Conservation (phyloP, 2,888 invertebrate species). For the Tetragonula carbonaria region DNA sequence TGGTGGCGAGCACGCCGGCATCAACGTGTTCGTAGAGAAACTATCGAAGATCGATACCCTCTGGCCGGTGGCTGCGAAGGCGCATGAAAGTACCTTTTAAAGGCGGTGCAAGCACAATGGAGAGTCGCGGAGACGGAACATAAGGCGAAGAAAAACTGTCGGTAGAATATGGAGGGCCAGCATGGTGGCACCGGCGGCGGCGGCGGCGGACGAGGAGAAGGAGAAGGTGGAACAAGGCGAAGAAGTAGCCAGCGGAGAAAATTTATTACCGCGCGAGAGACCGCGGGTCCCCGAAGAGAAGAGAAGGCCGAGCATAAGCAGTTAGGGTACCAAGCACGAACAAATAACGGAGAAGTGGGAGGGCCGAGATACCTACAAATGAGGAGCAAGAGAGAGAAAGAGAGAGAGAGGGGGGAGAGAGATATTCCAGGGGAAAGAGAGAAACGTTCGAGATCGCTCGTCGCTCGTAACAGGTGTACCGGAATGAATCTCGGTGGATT, state of each 20-base stretch:
- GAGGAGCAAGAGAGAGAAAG: slow-evolving; percentile 60
- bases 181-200: slow-evolving; percentile 3
- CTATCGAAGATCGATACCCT: slow-evolving; percentile 41
- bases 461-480: slow-evolving; percentile 69
- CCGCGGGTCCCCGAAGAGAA: slow-evolving; percentile 55
- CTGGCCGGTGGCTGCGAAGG: slow-evolving; percentile 5
- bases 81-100: slow-evolving; percentile 49
- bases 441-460: slow-evolving; percentile 42
- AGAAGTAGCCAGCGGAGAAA: slow-evolving; percentile 66
- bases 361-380: slow-evolving; percentile 69
- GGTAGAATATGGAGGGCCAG: slow-evolving; percentile 50
- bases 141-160: slow-evolving; percentile 59
- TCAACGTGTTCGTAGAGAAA: slow-evolving; percentile 24
- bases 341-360: slow-evolving; percentile 69
- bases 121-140: slow-evolving; percentile 42
- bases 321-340: slow-evolving; percentile 64
- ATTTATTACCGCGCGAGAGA: slow-evolving; percentile 74
- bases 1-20: not conserved
- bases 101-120: slow-evolving; percentile 63
- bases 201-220: slow-evolving; percentile 18
- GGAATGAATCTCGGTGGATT: slow-evolving; percentile 47
- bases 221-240: slow-evolving; percentile 54
- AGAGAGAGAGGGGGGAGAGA: slow-evolving; percentile 22
- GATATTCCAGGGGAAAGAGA: slow-evolving; percentile 17
- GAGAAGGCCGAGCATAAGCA: slow-evolving; percentile 57